Percentiles rank a stretch among this genome's conserved stretches.
These are phyloP conservation scores for Spea hammondii DNA, from an alignment of 2,797 vertebrate species.

Conservation along the genomic window DNA sequence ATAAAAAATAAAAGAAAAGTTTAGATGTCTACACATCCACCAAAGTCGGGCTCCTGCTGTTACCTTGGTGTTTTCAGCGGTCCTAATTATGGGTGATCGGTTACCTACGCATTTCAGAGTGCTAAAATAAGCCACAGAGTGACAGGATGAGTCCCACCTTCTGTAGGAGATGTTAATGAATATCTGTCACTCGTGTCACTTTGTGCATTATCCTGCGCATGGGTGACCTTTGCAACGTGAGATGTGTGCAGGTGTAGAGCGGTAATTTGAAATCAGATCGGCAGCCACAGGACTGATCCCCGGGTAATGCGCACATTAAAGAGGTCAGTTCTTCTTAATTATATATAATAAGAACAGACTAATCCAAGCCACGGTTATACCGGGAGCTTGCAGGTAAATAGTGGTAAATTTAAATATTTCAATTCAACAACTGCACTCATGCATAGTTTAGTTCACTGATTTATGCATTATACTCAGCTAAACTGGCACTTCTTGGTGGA, in stretches of 20 bases:
- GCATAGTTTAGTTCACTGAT: no score
- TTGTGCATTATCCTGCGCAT: neutral
- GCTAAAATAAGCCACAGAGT: slow-evolving; percentile 3
- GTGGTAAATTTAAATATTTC: no score
- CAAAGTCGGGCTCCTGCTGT: neutral
- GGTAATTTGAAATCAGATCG: neutral
- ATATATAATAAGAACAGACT: no score
- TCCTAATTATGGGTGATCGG: neutral
- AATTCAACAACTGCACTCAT: no score
- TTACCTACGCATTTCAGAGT: neutral
- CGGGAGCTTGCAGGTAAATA: no score
- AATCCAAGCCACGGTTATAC: no score
- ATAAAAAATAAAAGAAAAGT: neutral
- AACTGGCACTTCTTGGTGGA: no score
- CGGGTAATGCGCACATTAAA: neutral
- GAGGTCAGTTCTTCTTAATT: no score
- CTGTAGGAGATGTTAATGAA: neutral
- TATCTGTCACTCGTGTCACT: neutral
- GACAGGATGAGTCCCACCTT: slow-evolving; percentile 1
- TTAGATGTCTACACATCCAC: neutral
- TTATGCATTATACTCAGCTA: no score
- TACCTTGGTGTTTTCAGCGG: neutral
- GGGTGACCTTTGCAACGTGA: neutral
- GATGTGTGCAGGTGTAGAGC: neutral
- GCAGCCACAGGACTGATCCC: neutral